Evolutionary conservation across 2,888 invertebrate species (phyloP).

Genomic region (Danaus chrysippus): DNA sequence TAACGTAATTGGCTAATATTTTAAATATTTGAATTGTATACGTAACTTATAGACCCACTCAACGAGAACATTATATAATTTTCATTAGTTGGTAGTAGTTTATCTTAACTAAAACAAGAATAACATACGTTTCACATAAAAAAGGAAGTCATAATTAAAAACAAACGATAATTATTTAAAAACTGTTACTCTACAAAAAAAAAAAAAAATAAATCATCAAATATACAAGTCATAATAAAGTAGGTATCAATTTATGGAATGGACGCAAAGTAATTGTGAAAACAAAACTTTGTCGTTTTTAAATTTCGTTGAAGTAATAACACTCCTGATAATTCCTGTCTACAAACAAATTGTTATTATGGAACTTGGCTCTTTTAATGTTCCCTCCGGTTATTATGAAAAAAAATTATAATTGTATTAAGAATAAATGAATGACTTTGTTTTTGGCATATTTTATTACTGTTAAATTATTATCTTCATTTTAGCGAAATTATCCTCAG

Average conservation of each 20-base stretch:
- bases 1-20: too few relatives aligned
- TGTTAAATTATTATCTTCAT: too few relatives aligned
- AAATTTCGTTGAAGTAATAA: not conserved
- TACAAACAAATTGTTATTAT: not conserved
- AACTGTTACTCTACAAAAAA: not conserved
- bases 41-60: too few relatives aligned
- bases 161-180: not conserved
- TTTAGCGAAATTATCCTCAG: too few relatives aligned
- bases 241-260: conserved; percentile 1
- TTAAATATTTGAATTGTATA: too few relatives aligned
- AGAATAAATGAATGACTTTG: not conserved
- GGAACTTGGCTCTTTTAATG: not conserved
- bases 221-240: not conserved
- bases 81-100: too few relatives aligned
- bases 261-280: not conserved
- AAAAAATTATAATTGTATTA: not conserved
- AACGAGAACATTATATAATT: too few relatives aligned
- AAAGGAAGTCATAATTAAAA: too few relatives aligned
- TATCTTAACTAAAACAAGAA: too few relatives aligned
- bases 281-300: not conserved
- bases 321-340: not conserved
- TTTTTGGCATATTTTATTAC: too few relatives aligned
- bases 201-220: not conserved
- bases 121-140: too few relatives aligned
- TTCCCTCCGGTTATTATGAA: not conserved